These are phyloP conservation scores for Archaeoteleia sp. DNA, from an alignment of 2,888 invertebrate genomes.

Conservation along the genomic window DNA sequence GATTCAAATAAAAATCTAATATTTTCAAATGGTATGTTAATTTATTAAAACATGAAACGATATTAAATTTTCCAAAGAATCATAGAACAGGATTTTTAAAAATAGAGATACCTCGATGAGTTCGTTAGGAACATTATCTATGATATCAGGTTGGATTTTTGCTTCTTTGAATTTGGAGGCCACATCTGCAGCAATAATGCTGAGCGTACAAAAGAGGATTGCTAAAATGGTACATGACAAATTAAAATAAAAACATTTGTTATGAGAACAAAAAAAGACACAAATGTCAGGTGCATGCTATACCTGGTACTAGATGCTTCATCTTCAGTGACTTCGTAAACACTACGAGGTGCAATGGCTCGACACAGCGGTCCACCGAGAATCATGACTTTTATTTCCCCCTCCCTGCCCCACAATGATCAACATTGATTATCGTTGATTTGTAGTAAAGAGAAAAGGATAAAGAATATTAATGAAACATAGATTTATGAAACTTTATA, in stretches of 20 bases:
- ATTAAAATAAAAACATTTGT: constrained; percentile 5
- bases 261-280: too few relatives aligned
- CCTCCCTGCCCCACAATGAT: too few relatives aligned
- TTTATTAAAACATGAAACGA: too few relatives aligned
- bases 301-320: constrained; percentile 55
- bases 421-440: too few relatives aligned
- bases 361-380: constrained; percentile 18
- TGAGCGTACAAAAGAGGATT: constrained; percentile 57
- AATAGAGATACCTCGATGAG: constrained; percentile 65
- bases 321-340: constrained; percentile 46
- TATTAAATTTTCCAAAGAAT: too few relatives aligned
- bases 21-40: too few relatives aligned
- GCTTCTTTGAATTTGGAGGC: constrained; percentile 64
- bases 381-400: constrained; percentile 29
- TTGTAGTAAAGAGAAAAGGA: too few relatives aligned
- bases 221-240: constrained; percentile 52
- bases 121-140: constrained; percentile 65
- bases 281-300: too few relatives aligned
- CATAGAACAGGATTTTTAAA: neutral
- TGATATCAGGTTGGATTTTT: constrained; percentile 69
- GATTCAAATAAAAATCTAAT: neutral
- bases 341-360: constrained; percentile 3
- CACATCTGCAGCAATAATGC: constrained; percentile 62
- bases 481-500: too few relatives aligned
- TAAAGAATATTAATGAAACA: too few relatives aligned